Conservation (phyloP, 2,888 invertebrate genomes). For the Pteria penguin region DNA sequence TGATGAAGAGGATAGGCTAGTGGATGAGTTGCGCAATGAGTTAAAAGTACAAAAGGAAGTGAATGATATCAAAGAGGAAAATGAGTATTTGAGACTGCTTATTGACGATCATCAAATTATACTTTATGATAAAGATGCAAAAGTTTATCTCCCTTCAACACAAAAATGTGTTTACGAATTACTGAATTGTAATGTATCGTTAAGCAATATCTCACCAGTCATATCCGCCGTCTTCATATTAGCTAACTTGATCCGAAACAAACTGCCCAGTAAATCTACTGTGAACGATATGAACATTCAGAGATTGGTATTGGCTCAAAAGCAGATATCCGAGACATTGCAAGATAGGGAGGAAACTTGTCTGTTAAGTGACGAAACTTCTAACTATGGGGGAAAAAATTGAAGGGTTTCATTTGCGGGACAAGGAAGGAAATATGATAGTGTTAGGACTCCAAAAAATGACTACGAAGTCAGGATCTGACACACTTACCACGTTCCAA, state of each 20-base stretch:
- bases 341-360: background rate
- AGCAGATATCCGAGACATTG: background rate
- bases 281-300: background rate
- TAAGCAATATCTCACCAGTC: constrained; percentile 4
- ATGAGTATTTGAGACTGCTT: background rate
- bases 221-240: background rate
- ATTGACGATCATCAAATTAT: constrained; percentile 6
- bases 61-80: background rate
- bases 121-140: constrained; percentile 6
- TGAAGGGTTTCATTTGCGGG: background rate
- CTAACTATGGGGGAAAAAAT: background rate
- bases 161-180: constrained; percentile 21
- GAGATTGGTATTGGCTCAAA: background rate
- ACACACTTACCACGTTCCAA: background rate
- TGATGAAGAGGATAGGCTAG: no score
- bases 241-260: background rate
- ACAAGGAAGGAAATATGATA: background rate
- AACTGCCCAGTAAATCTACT: background rate
- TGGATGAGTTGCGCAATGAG: no score
- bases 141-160: background rate
- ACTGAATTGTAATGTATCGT: constrained; percentile 2
- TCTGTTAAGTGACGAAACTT: background rate
- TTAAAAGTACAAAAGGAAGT: background rate
- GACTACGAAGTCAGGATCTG: background rate
- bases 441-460: background rate